phyloP scores from a whole-genome alignment of 2,888 invertebrate species.

The Orthosia incerta region DNA sequence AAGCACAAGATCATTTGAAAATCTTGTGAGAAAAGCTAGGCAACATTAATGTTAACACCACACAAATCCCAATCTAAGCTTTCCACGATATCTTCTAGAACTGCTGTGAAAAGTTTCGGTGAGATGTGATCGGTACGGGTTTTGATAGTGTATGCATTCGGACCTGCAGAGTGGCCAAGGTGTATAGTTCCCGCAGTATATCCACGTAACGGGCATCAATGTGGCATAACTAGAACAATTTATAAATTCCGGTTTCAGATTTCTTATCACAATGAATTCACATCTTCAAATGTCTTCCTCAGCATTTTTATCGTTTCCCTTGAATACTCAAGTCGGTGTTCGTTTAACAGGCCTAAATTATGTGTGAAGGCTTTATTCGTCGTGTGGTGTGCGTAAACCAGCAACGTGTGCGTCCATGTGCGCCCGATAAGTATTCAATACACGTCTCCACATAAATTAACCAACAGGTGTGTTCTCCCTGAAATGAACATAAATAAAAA shows the following conservation, averaged over 20 bases:
- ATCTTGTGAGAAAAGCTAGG: too few relatives aligned
- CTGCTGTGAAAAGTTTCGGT: too few relatives aligned
- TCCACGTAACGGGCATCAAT: not conserved
- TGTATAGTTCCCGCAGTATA: not conserved
- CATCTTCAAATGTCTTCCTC: slow-evolving; percentile 68
- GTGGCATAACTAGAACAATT: slow-evolving; percentile 67
- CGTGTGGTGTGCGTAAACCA: slow-evolving; percentile 70
- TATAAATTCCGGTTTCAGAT: slow-evolving; percentile 72
- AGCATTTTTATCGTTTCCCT: slow-evolving; percentile 76
- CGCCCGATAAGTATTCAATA: slow-evolving; percentile 74
- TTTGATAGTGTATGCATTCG: not conserved
- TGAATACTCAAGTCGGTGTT: slow-evolving; percentile 69
- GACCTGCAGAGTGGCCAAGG: not conserved
- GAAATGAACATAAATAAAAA: slow-evolving; percentile 75
- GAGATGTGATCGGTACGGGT: not conserved
- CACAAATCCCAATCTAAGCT: too few relatives aligned
- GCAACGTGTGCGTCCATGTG: slow-evolving; percentile 60
- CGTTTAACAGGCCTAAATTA: slow-evolving; percentile 75
- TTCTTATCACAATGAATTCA: slow-evolving; percentile 74
- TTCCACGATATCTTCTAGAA: too few relatives aligned
- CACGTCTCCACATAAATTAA: slow-evolving; percentile 75
- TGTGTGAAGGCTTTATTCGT: slow-evolving; percentile 66
- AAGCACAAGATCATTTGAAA: too few relatives aligned
- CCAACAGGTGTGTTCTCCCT: slow-evolving; percentile 79
- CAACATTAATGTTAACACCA: too few relatives aligned